phyloP scores from a whole-genome alignment of 2,113 vertebrate species.

The Dascyllus trimaculatus region DNA sequence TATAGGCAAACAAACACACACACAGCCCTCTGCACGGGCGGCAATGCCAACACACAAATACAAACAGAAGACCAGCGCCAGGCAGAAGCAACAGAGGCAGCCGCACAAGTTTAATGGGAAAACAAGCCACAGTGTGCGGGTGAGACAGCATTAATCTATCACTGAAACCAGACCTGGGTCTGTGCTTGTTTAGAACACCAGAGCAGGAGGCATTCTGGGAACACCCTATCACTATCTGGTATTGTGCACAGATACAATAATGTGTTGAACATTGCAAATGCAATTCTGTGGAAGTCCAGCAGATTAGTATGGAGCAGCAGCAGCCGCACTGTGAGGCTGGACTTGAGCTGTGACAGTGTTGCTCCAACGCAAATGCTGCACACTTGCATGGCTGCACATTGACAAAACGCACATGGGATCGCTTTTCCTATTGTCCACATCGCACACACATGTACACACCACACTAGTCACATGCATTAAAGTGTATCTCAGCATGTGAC shows the following conservation, averaged over 20 bases:
- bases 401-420: conserved; percentile 7
- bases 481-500: conserved; percentile 66
- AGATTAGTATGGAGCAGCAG: conserved; percentile 48
- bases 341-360: conserved; percentile 14
- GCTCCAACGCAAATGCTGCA: conserved; percentile 23
- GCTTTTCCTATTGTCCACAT: conserved; percentile 30
- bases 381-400: conserved; percentile 21
- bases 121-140: conserved; percentile 68
- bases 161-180: conserved; percentile 62
- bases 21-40: neutral
- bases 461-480: conserved; percentile 52
- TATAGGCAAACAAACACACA: conserved; percentile 60
- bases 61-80: conserved; percentile 38
- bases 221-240: conserved; percentile 55
- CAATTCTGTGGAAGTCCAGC: conserved; percentile 42
- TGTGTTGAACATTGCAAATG: conserved; percentile 48
- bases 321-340: neutral
- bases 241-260: conserved; percentile 58
- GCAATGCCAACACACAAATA: conserved; percentile 24
- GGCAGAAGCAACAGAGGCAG: conserved; percentile 66
- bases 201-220: conserved; percentile 49
- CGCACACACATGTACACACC: conserved; percentile 14
- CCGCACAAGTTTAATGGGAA: conserved; percentile 73
- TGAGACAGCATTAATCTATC: conserved; percentile 79
- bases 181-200: conserved; percentile 64